phyloP scores from a whole-genome alignment of 2,888 invertebrate genomes.

The Empis livida region DNA sequence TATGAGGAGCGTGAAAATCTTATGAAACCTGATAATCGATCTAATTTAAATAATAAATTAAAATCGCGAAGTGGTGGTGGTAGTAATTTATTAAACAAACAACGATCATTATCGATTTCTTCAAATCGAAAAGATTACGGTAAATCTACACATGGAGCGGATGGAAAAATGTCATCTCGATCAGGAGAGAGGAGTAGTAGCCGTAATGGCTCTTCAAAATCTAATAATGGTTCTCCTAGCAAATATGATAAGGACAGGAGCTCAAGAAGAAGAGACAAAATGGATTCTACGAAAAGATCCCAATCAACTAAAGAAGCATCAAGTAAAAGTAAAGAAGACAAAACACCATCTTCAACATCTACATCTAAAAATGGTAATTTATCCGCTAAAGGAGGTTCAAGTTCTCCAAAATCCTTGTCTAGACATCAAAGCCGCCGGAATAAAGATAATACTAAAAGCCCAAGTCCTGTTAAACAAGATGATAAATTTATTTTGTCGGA shows the following conservation, averaged over 20 bases:
- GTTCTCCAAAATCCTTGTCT: constrained; percentile 33
- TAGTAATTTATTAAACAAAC: neutral
- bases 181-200: too few species aligned
- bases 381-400: constrained; percentile 1
- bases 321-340: neutral
- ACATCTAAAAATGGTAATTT: neutral
- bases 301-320: neutral
- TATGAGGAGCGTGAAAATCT: constrained; percentile 7
- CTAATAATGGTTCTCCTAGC: neutral
- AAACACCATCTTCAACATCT: neutral
- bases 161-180: neutral
- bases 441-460: constrained; percentile 46
- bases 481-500: neutral
- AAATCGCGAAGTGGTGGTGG: constrained; percentile 9
- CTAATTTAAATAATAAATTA: constrained; percentile 3
- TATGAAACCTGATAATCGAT: constrained; percentile 1
- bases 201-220: neutral
- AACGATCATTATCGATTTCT: neutral
- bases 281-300: neutral
- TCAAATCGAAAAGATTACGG: neutral
- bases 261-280: neutral
- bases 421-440: constrained; percentile 54
- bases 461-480: constrained; percentile 27
- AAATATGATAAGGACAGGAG: neutral
- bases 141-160: neutral